Evolutionary conservation across 2,797 vertebrate genomes (phyloP).

Genomic region (Remorina albescens): DNA sequence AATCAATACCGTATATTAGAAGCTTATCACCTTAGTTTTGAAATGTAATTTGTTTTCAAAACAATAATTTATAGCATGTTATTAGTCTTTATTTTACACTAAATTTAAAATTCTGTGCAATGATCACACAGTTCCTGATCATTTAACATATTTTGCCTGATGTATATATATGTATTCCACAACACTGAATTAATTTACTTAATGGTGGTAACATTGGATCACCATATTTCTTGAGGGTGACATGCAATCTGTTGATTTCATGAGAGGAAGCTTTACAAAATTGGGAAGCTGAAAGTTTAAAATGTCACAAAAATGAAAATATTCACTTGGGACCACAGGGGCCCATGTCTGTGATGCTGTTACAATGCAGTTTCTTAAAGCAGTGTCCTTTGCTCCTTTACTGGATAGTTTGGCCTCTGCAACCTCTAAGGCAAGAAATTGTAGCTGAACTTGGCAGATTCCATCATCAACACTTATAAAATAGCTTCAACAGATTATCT

Average conservation of each 20-base stretch:
- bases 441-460: slow-evolving; percentile 68
- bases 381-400: slow-evolving; percentile 16
- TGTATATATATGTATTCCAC: neutral
- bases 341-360: slow-evolving; percentile 1
- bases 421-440: slow-evolving; percentile 72
- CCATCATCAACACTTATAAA: slow-evolving; percentile 44
- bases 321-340: neutral
- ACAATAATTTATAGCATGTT: neutral
- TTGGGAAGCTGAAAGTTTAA: no score
- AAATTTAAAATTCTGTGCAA: neutral
- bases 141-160: neutral
- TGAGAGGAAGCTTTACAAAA: neutral
- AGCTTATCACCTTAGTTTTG: neutral
- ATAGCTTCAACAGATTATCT: slow-evolving; percentile 33
- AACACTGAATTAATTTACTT: neutral
- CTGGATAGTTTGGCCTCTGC: slow-evolving; percentile 55
- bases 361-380: slow-evolving; percentile 6
- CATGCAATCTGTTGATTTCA: neutral
- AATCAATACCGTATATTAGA: neutral
- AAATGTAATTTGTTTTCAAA: no score
- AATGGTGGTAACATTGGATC: neutral
- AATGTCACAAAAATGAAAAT: no score
- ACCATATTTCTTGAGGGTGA: neutral
- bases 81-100: neutral
- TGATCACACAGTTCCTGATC: neutral